Base-by-base conservation (phyloP, 2,113 vertebrate genomes). In the Steatornis caripensis region DNA sequence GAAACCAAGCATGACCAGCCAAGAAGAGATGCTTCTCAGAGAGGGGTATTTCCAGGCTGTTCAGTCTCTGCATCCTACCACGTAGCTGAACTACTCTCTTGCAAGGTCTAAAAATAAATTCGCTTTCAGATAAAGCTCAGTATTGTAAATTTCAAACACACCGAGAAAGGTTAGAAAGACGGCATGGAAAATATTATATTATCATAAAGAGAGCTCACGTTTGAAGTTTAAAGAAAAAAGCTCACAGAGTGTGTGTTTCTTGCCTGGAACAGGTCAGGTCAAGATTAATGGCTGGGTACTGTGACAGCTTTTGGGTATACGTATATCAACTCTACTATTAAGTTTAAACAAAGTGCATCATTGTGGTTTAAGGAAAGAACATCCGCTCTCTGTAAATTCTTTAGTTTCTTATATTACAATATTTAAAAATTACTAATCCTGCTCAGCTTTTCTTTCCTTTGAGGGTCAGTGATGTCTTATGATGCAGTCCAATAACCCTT, bases 191-290 rank as follows among this genome's bases (percentile, higher is more conserved):
- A 88, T 70, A 74, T 12, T 66, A 4, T 89, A 53, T 51, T 90
- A 77, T 46, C 62, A 65, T 77, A 71, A 92, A 86, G 43, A 70
- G 5, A 93, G 64, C 36, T 93, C 55, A 48, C 6, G 15, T 92
- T 45, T 90, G 85, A 93, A 95, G 88, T 84, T 86, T 75, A 86
- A 93, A 88, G 79, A 61, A 93, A 43, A 58, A 94, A 79, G 66
- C 88, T 94, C 58, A 79, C 36, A 75, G 27, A 86, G n/a, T 19
- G 53, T 5, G 0, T 0, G 4, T 23, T 80, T 77, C 65, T 87
- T 72, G 61, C 58, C 49, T 61, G 43, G 61, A 89, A 69, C 58
- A 65, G 65, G 75, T 92, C 76, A 87, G 69, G 88, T 70, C 70
- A 88, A 90, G 58, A 93, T 64, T 77, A 92, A 95, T 17, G 55